A percentile compares a stretch with the other conserved stretches of the same genome.
These are phyloP conservation scores for Cottoperca gobio DNA, from an alignment of 2,797 vertebrate genomes.

Conservation along the genomic window DNA sequence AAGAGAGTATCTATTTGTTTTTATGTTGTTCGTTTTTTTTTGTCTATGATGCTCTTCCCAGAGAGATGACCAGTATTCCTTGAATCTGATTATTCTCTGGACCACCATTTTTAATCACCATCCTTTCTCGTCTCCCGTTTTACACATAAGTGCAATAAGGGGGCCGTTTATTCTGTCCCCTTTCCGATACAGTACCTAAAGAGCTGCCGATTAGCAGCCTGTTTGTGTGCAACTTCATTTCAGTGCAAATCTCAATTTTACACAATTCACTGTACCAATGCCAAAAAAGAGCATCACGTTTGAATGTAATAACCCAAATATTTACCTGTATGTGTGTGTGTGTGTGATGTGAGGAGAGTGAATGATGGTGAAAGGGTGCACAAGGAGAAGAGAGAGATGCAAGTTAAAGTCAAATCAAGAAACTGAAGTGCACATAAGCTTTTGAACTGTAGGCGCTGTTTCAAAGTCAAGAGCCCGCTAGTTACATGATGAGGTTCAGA, in stretches of 20 bases:
- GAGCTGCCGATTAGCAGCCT: constrained; percentile 38
- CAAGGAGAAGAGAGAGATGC: background rate
- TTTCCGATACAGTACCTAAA: constrained; percentile 44
- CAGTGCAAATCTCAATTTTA: constrained; percentile 51
- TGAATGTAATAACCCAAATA: constrained; percentile 72
- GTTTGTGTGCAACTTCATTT: constrained; percentile 44
- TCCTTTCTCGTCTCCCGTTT: constrained; percentile 30
- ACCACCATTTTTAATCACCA: constrained; percentile 28
- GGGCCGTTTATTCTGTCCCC: constrained; percentile 39
- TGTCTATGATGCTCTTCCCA: constrained; percentile 40
- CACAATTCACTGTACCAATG: constrained; percentile 62
- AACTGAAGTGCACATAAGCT: constrained; percentile 26
- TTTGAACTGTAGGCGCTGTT: constrained; percentile 25
- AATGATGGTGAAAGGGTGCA: constrained; percentile 8
- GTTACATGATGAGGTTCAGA: constrained; percentile 27
- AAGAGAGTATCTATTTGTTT: constrained; percentile 28
- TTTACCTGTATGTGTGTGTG: constrained; percentile 48
- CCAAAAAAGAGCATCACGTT: constrained; percentile 68
- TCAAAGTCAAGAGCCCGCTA: constrained; percentile 23
- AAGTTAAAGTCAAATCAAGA: constrained; percentile 13
- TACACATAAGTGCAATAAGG: constrained; percentile 77
- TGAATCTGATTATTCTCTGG: constrained; percentile 43
- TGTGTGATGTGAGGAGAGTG: constrained; percentile 31
- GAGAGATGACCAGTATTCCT: constrained; percentile 50
- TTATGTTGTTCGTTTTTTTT: constrained; percentile 14